Base-by-base conservation (phyloP, 2,888 invertebrate genomes). In the Heliconius sara region DNA sequence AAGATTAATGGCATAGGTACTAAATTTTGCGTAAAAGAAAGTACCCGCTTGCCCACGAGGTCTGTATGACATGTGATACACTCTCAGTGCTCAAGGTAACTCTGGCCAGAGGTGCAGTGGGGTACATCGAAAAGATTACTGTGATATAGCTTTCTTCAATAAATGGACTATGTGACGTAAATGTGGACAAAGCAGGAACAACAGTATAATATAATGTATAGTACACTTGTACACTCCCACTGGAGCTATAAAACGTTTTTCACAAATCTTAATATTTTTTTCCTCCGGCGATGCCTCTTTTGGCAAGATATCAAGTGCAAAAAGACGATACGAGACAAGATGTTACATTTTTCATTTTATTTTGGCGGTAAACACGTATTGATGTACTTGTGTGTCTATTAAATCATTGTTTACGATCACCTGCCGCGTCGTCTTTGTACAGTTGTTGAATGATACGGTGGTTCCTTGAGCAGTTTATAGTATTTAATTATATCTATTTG, bases 191-290 rank as follows among this genome's bases (percentile, higher is more conserved):
- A 68, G 12, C 5, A 39, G n/a, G 5, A 25, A 60, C 60, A 47
- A 7, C 67, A 22, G 6, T 25, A 6, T 25, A 10, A 22, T 43
- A 19, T 66, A 30, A 27, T 19, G 5, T 66, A 43, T 43, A 43
- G 5, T 3, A 70, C 43, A 16, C 39, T 43, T 70, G 43, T 43
- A 68, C 19, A 22, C 68, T 68, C 68, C 39, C 43, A 25, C 68
- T 70, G 68, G 68, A 70, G 68, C 6, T 43, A n/a, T 68, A n/a
- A 68, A 68, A 13, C 68, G 68, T 39, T 68, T 68, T 68, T 68
- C 39, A 68, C 13, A 39, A n/a, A 39, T 68, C 68, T 68, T 39
- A 39, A 39, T 68, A 2, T 16, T n/a, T 43, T 43, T 25, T 43
- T 39, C 34, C n/a, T 43, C n/a, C 25, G 68, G 12, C 13, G 16